Conservation (phyloP, 2,113 vertebrate species). For the Seriola dumerili region DNA sequence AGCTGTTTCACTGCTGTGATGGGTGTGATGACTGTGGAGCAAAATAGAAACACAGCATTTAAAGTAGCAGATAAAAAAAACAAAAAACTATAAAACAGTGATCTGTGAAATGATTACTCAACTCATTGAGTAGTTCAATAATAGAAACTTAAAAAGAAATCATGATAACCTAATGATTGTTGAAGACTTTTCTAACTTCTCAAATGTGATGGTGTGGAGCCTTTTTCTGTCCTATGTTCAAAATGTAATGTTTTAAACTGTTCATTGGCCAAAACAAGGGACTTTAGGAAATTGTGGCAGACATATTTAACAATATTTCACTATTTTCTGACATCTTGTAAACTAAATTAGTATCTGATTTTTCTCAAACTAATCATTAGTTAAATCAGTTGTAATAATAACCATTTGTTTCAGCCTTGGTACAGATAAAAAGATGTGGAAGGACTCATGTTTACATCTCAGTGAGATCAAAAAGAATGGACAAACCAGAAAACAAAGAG, state of each 20-base stretch:
- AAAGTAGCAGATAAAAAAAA: background rate
- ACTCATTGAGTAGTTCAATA: background rate
- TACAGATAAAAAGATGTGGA: background rate
- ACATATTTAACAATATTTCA: too few relatives aligned
- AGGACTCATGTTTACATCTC: background rate
- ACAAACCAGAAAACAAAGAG: constrained; percentile 32
- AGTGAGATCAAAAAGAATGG: constrained; percentile 6
- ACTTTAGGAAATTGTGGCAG: too few relatives aligned
- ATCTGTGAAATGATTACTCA: background rate
- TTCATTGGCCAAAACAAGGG: too few relatives aligned
- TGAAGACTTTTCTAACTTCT: background rate
- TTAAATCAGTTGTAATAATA: background rate
- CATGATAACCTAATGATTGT: background rate
- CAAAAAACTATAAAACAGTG: too few relatives aligned
- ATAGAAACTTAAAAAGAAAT: background rate
- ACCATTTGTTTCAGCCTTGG: background rate
- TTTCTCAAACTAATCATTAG: background rate
- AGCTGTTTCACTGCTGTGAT: constrained; percentile 16
- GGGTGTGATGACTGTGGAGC: background rate
- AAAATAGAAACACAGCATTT: background rate
- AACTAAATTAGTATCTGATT: background rate
- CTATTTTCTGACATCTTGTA: background rate
- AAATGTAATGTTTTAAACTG: background rate
- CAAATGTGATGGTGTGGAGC: too few relatives aligned
- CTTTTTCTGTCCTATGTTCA: background rate